Conservation (phyloP, 1,140 invertebrate species). For the Saccostrea glomerata region DNA sequence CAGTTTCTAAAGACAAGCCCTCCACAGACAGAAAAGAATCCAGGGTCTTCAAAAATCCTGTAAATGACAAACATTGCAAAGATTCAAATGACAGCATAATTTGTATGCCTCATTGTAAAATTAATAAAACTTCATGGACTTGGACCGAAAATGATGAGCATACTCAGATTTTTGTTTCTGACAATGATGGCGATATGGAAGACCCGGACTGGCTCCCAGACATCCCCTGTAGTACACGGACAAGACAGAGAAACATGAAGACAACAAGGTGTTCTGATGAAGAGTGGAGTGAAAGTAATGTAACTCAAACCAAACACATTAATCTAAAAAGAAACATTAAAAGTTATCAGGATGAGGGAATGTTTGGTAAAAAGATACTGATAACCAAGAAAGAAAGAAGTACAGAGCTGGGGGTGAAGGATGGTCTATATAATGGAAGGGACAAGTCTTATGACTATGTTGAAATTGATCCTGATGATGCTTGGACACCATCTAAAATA, state of each 20-base stretch:
- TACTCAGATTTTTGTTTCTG: not conserved
- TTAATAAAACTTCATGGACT: not conserved
- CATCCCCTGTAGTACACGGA: not conserved
- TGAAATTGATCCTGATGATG: not conserved
- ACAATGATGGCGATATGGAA: constrained; percentile 9
- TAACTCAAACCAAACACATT: not conserved
- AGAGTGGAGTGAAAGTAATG: not conserved
- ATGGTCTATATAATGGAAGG: not conserved
- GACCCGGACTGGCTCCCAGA: constrained; percentile 1
- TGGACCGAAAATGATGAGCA: not conserved
- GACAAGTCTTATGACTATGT: not conserved
- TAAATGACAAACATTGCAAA: not conserved
- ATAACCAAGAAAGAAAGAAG: not conserved
- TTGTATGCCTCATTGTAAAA: not conserved
- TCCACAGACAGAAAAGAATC: not conserved
- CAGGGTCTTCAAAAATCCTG: not conserved
- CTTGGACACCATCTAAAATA: not conserved
- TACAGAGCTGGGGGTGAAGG: not conserved
- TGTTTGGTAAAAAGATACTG: not conserved
- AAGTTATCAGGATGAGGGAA: not conserved
- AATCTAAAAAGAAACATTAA: not conserved
- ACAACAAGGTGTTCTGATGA: not conserved
- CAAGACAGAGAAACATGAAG: not conserved
- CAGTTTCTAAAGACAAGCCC: not conserved
- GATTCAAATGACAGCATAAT: not conserved